Evolutionary conservation across 1,140 invertebrate genomes (phyloP).

Genomic region (Zeugodacus cucurbitae): DNA sequence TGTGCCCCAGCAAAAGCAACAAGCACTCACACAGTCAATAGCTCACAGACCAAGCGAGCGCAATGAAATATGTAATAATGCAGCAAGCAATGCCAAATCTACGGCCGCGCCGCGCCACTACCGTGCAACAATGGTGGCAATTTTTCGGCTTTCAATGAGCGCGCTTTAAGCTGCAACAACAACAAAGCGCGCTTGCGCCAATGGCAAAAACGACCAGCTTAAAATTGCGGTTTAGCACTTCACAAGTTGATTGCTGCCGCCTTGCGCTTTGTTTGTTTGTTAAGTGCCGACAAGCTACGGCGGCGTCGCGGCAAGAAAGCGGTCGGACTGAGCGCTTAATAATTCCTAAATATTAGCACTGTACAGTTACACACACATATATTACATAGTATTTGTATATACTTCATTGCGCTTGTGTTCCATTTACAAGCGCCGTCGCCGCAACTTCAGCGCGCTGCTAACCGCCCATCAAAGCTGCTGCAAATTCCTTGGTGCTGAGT

Average conservation of each 20-base stretch:
- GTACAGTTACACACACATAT: background rate
- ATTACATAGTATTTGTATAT: too few relatives aligned
- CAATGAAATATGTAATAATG: background rate
- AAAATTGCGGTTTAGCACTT: background rate
- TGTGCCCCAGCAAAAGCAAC: background rate
- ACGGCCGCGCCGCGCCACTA: background rate
- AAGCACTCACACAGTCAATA: background rate
- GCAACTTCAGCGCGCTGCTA: background rate
- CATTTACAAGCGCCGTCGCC: background rate
- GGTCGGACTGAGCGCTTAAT: background rate
- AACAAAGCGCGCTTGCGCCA: background rate
- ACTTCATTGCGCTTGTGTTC: background rate
- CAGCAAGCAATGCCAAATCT: background rate
- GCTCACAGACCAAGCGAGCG: background rate
- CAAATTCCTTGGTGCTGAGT: background rate
- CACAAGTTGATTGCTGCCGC: background rate
- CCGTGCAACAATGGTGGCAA: constrained; percentile 22
- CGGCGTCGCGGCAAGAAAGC: background rate
- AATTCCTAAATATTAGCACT: background rate
- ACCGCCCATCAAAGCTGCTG: background rate
- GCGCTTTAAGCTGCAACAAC: too few relatives aligned
- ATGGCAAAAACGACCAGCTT: background rate
- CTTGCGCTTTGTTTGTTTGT: constrained; percentile 10
- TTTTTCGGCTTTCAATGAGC: background rate
- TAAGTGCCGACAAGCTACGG: constrained; percentile 13